Conservation (phyloP, 2,888 invertebrate genomes). For the Chalcis sispes region DNA sequence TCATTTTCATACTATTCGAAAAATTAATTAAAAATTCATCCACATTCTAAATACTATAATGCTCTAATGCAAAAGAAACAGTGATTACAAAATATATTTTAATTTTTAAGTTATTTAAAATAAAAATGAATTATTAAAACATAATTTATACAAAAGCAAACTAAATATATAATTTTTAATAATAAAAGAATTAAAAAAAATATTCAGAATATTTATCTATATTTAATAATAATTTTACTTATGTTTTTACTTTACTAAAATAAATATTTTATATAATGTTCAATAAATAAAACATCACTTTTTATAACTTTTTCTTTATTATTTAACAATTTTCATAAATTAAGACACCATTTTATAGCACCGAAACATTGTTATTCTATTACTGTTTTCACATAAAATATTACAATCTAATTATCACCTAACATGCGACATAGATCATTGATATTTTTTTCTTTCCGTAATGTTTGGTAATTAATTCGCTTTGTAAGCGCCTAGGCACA, state of each 20-base stretch:
- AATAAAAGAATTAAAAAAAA: too few species aligned
- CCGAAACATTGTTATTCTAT: constrained; percentile 21
- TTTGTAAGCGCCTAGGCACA: constrained; percentile 32
- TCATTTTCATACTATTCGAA: too few species aligned
- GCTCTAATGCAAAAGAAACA: too few species aligned
- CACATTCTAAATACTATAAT: too few species aligned
- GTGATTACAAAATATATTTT: too few species aligned
- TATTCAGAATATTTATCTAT: too few species aligned
- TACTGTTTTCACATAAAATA: constrained; percentile 28
- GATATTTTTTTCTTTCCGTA: constrained; percentile 24
- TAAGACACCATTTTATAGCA: constrained; percentile 33
- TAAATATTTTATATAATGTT: neutral
- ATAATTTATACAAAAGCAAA: too few species aligned
- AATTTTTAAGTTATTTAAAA: too few species aligned
- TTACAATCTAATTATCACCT: constrained; percentile 29
- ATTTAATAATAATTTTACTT: too few species aligned
- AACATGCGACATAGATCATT: constrained; percentile 41
- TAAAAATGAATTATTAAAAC: too few species aligned
- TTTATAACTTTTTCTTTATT: constrained; percentile 32
- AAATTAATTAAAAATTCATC: too few species aligned
- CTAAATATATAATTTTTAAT: too few species aligned
- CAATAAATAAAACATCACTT: neutral
- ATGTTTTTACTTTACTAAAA: neutral
- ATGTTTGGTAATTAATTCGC: constrained; percentile 13
- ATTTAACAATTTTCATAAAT: constrained; percentile 49